Conservation (phyloP, 2,797 vertebrate genomes). For the Pseudocheirus occidentalis region DNA sequence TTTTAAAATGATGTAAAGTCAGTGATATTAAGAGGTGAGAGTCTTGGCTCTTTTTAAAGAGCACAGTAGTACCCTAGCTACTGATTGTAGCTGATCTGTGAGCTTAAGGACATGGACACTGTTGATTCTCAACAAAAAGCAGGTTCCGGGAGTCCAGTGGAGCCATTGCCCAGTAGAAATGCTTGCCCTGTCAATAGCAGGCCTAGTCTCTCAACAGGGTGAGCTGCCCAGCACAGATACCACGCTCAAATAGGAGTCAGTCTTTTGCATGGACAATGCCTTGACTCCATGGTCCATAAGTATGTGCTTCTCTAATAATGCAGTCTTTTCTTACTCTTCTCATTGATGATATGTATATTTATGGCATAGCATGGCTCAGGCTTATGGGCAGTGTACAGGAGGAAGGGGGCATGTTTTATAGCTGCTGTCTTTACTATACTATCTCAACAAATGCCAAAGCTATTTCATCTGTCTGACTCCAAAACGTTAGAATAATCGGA, state of each 20-base stretch:
- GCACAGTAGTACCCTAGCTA: no score
- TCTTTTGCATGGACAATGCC: not conserved
- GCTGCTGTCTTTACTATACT: not conserved
- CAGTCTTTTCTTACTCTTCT: not conserved
- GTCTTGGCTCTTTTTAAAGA: no score
- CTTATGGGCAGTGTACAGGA: not conserved
- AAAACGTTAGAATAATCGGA: not conserved
- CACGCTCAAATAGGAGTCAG: not conserved
- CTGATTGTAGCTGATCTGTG: no score
- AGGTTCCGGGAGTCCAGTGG: no score
- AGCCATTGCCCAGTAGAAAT: no score
- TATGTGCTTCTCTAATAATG: not conserved
- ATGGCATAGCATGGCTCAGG: not conserved
- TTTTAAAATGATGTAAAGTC: no score
- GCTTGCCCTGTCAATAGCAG: no score
- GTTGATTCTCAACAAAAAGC: no score
- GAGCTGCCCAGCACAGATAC: no score
- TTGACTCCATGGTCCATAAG: not conserved
- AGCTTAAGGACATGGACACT: no score
- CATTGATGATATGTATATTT: not conserved
- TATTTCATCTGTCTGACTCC: not conserved
- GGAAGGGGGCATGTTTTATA: no score
- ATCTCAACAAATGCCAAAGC: not conserved
- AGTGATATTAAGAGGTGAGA: no score
- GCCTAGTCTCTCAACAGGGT: accelerated